Conservation (phyloP, 2,888 invertebrate species). For the Oscheius sp. region DNA sequence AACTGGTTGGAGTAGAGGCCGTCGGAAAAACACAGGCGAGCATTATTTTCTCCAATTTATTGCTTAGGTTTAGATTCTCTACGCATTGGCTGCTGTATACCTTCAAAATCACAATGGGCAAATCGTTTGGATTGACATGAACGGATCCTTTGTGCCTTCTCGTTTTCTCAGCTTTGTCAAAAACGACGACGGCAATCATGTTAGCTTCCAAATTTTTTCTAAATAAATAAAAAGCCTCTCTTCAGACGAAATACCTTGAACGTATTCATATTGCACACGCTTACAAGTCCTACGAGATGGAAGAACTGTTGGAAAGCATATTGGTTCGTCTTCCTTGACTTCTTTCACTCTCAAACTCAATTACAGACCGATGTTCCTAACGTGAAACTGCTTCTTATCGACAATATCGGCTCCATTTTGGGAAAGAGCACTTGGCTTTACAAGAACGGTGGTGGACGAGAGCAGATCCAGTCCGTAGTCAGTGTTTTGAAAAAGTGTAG, state of each 20-base stretch:
- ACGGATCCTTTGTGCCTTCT: slow-evolving; percentile 37
- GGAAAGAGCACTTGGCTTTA: slow-evolving; percentile 1
- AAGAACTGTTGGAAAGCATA: neutral
- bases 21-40: slow-evolving; percentile 54
- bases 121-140: slow-evolving; percentile 41
- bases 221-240: neutral
- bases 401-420: slow-evolving; percentile 35
- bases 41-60: neutral
- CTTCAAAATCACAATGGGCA: slow-evolving; percentile 30
- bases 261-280: slow-evolving; percentile 9
- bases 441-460: slow-evolving; percentile 4
- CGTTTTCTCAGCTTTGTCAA: slow-evolving; percentile 11
- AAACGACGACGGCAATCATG: neutral
- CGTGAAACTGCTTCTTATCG: slow-evolving; percentile 13
- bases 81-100: slow-evolving; percentile 45
- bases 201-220: neutral
- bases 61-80: slow-evolving; percentile 44
- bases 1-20: slow-evolving; percentile 47
- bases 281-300: neutral
- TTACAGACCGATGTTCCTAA: neutral
- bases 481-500: slow-evolving; percentile 30
- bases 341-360: neutral
- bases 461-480: neutral
- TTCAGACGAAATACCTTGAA: slow-evolving; percentile 1
- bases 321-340: neutral